These are phyloP conservation scores for Chelmon rostratus DNA, from an alignment of 2,797 vertebrate genomes.

Conservation along the genomic window DNA sequence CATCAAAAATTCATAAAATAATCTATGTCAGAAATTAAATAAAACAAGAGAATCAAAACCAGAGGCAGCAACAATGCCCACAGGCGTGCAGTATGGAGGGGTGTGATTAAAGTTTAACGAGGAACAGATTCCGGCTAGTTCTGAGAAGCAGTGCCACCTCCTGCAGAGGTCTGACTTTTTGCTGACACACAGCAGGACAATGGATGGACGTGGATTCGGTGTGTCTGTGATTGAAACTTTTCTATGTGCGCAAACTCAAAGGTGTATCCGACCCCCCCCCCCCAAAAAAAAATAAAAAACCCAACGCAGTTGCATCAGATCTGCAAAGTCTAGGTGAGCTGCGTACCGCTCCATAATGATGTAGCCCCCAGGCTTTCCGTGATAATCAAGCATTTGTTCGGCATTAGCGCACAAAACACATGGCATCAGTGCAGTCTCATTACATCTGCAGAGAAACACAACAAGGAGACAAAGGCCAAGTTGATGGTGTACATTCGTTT, in stretches of 20 bases:
- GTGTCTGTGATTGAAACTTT: background rate
- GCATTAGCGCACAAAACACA: constrained; percentile 37
- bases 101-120: constrained; percentile 75
- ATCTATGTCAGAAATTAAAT: constrained; percentile 63
- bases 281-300: too few relatives aligned
- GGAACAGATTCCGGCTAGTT: constrained; percentile 56
- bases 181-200: constrained; percentile 44
- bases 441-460: constrained; percentile 15
- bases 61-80: constrained; percentile 54
- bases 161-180: constrained; percentile 48
- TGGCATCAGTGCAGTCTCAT: constrained; percentile 24
- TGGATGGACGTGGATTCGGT: background rate
- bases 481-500: constrained; percentile 13
- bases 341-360: background rate
- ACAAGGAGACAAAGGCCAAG: constrained; percentile 6
- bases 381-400: constrained; percentile 47
- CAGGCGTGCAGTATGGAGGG: constrained; percentile 20
- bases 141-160: constrained; percentile 51
- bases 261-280: background rate
- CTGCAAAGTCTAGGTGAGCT: background rate
- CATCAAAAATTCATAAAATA: constrained; percentile 65
- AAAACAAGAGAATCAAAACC: constrained; percentile 68
- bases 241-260: background rate
- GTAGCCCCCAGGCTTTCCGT: background rate
- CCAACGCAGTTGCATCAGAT: background rate